Base-by-base conservation (phyloP, 2,113 vertebrate species). In the Heterotis niloticus region DNA sequence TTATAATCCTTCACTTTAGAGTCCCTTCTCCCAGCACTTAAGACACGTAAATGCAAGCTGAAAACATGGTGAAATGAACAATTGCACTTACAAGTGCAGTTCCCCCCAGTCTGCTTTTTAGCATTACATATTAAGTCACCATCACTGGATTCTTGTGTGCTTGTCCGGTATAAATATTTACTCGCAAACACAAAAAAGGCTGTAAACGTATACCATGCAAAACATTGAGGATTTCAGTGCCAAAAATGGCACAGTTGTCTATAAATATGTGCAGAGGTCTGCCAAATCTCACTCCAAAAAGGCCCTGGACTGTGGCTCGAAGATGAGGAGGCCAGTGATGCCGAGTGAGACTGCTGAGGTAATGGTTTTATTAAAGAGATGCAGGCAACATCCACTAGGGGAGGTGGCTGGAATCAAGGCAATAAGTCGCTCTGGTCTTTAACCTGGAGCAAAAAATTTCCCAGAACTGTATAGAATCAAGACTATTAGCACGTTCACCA, bases 351-450 rank as follows among this genome's bases (percentile, higher is more conserved):
- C 87, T 91, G 92, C 92, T 92, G 90, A 92, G 91, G 90, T 91
- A 92, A 92, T 93, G 87, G 90, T 92, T 93, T 91, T 92, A 93
- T 92, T 92, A 92, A 92, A 93, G 90, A 88, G 87, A 92, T 93
- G 90, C 91, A 92, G 91, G 90, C 90, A 89, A 85, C 92, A 93
- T 92, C 93, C 92, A 93, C 93, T 93, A 92, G 92, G 91, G 90
- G 90, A 88, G 91, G 90, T 86, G 90, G 92, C 89, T 85, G 86
- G 89, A 87, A 90, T 92, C 88, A 91, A 91, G 89, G 91, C 92
- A 92, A 92, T 93, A 93, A 91, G 90, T 92, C 90, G 82, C 85
- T 84, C 86, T 92, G 90, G 88, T 90, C 91, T 92, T 93, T 93
- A 91, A 93, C 91, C 92, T 86, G 85, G 81, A 80, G 74, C 90